Evolutionary conservation across 2,888 invertebrate species (phyloP).

Genomic region (Tinea trinotella): DNA sequence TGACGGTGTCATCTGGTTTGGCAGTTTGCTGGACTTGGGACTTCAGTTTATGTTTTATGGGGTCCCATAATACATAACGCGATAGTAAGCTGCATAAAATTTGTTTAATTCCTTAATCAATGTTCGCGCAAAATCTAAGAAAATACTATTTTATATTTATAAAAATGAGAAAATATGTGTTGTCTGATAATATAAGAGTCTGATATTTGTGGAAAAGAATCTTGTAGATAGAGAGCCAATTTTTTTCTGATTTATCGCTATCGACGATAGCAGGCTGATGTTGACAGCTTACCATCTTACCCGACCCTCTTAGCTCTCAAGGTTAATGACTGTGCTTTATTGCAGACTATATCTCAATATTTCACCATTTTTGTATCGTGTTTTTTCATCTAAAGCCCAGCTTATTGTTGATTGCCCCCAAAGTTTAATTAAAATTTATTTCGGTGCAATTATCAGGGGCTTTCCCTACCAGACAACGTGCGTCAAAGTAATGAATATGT

Average conservation of each 20-base stretch:
- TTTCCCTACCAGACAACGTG: neutral
- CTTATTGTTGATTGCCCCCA: neutral
- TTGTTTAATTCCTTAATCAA: too few species aligned
- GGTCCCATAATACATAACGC: too few species aligned
- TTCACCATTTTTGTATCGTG: neutral
- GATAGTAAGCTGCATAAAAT: too few species aligned
- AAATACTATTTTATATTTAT: too few species aligned
- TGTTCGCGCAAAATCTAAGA: too few species aligned
- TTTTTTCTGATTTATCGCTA: conserved; percentile 27
- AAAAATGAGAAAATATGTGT: neutral
- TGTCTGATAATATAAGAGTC: neutral
- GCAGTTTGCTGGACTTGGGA: too few species aligned
- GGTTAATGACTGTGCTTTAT: conserved; percentile 3
- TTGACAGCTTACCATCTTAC: conserved; percentile 24
- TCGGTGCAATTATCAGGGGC: neutral
- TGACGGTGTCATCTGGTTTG: too few species aligned
- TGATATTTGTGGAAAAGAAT: neutral
- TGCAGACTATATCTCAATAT: neutral
- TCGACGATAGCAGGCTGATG: conserved; percentile 24
- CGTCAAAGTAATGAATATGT: neutral
- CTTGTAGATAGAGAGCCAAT: conserved; percentile 4
- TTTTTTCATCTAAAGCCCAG: neutral
- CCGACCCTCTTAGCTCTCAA: neutral
- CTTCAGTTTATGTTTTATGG: too few species aligned
- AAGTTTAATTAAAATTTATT: neutral